Base-by-base conservation (phyloP, 1,140 invertebrate species). In the Yoshiicerus persimilis region DNA sequence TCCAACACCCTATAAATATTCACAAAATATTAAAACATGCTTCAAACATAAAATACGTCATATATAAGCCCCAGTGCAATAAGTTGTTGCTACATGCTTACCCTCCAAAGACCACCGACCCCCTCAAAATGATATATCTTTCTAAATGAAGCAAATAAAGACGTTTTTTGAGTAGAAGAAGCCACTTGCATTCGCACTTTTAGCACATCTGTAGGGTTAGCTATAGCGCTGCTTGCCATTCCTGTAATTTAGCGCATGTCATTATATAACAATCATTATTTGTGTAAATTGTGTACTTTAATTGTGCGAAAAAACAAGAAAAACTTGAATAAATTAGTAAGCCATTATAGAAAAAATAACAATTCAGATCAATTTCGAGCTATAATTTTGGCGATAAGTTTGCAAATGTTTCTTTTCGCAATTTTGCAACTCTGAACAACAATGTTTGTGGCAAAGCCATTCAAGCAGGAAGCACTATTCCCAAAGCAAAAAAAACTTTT, bases 121-220 rank as follows among this genome's bases (percentile, higher is more conserved):
- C 97, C 97, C 93, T 97, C 96, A 88, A 80, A 88, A 20, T 80
- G 62, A 30, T 91, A 91, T 20, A 91, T 89, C 87, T 88, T 89
- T 27, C 34, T 70, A 87, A 91, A 91, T 9, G 90, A 87, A 20
- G 87, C 30, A 83, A 87, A 84, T 8, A 91, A 30, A 0, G 89
- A 89, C 3, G 39, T 36, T 32, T 32, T 30, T 36, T 47, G 62
- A n/a, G 89, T 20, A 20, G 84, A 36, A 38, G 70, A 75, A 11
- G 90, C 91, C 38, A 93, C 93, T 94, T 99, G 97, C 97, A 99
- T 97, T 88, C 97, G 95, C 75, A 99, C 98, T 94, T 99, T 99
- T n/a, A 99, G 94, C 10, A 99, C 96, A 94, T 99, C 98, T 4
- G 98, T 98, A n/a, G 98, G 98, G 94, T 98, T 98, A 16, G 98